phyloP scores from a whole-genome alignment of 2,113 vertebrate genomes.

The Hemichromis elongatus region DNA sequence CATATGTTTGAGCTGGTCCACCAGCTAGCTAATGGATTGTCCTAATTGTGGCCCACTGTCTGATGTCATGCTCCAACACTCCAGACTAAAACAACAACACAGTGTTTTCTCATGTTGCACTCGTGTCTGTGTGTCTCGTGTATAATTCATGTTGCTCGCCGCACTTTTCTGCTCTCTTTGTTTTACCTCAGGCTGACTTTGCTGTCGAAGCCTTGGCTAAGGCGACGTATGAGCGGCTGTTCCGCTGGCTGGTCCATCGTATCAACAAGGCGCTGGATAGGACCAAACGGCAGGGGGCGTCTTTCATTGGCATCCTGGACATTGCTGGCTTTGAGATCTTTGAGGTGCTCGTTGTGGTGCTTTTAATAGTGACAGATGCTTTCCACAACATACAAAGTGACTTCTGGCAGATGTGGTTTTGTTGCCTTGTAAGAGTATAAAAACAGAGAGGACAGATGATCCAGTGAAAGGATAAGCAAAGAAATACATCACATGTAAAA shows the following conservation, averaged over 20 bases:
- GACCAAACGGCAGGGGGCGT: conserved; percentile 95
- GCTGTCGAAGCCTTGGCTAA: conserved; percentile 95
- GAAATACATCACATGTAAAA: background rate
- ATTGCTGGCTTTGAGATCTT: conserved; percentile 99
- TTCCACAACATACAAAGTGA: background rate
- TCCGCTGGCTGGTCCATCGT: conserved; percentile 97
- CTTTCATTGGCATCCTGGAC: conserved; percentile 97
- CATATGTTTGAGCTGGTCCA: background rate
- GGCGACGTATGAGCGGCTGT: conserved; percentile 95
- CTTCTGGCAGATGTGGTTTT: background rate
- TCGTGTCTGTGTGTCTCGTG: background rate
- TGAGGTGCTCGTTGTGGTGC: conserved; percentile 81
- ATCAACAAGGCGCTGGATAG: conserved; percentile 98
- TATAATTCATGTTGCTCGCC: background rate
- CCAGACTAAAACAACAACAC: background rate
- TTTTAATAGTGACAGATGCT: background rate
- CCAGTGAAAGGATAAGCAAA: background rate
- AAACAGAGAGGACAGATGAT: background rate
- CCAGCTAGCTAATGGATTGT: background rate
- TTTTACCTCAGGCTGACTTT: conserved; percentile 85
- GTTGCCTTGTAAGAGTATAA: background rate
- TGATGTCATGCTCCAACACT: background rate
- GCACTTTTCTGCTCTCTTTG: background rate
- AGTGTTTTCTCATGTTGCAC: background rate
- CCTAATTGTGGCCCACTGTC: background rate